Percentiles rank a stretch among this genome's conserved stretches.
Evolutionary conservation across 2,888 invertebrate genomes (phyloP).

Genomic region (Carabus problematicus): DNA sequence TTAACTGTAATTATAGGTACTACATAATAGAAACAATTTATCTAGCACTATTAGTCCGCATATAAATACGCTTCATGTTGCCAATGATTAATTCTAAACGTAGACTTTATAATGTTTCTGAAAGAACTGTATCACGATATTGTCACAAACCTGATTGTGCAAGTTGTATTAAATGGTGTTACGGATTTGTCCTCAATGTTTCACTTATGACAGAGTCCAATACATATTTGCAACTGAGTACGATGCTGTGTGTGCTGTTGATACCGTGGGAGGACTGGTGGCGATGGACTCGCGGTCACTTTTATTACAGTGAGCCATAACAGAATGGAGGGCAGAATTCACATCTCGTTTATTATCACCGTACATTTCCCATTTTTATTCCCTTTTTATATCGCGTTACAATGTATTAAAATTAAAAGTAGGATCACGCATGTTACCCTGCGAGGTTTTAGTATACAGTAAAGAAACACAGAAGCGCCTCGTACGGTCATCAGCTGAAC

Average conservation of each 20-base stretch:
- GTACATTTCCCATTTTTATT: conserved; percentile 40
- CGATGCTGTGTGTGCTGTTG: conserved; percentile 16
- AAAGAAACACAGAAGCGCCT: not conserved
- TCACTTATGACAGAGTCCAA: too few relatives aligned
- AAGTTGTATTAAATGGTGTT: too few relatives aligned
- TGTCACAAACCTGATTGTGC: too few relatives aligned
- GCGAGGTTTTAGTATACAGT: not conserved
- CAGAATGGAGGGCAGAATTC: conserved; percentile 38
- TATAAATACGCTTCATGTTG: too few relatives aligned
- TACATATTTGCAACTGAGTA: not conserved
- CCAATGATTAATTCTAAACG: too few relatives aligned
- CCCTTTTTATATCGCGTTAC: conserved; percentile 36
- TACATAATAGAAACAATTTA: too few relatives aligned
- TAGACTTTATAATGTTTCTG: too few relatives aligned
- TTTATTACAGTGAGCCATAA: conserved; percentile 35
- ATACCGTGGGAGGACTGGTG: conserved; percentile 40
- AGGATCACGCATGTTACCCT: not conserved
- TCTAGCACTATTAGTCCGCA: too few relatives aligned
- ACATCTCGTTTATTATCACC: conserved; percentile 35
- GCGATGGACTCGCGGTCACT: conserved; percentile 36
- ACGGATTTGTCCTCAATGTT: too few relatives aligned
- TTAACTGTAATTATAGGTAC: too few relatives aligned
- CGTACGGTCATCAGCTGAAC: not conserved
- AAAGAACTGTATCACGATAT: too few relatives aligned
- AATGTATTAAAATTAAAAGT: conserved; percentile 38